Conservation (phyloP, 35 echinoderm and acorn worm genomes). For the Patiria miniata region DNA sequence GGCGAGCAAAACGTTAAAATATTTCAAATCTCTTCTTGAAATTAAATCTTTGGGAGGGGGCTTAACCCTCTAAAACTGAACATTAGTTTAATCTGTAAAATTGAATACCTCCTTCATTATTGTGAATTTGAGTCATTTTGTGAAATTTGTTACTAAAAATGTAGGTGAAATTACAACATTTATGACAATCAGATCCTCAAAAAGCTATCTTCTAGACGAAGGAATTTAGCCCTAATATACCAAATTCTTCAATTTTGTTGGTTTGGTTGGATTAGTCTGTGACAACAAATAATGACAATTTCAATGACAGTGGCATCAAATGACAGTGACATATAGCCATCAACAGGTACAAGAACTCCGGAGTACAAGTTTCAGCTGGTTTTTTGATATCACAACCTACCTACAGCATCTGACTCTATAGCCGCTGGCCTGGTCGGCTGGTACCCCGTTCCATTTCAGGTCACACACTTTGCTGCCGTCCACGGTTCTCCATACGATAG, state of each 20-base stretch:
- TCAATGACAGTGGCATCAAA: background rate
- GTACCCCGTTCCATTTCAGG: constrained; percentile 79
- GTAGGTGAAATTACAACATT: too few relatives aligned
- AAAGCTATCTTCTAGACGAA: too few relatives aligned
- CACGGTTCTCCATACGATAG: constrained; percentile 78
- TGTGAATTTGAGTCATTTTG: too few relatives aligned
- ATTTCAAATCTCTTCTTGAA: constrained; percentile 15
- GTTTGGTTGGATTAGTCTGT: too few relatives aligned
- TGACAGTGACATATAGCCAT: background rate
- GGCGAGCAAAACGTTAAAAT: background rate
- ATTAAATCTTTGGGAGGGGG: background rate
- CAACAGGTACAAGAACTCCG: too few relatives aligned
- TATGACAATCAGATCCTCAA: too few relatives aligned
- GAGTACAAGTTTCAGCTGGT: background rate
- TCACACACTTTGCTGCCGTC: constrained; percentile 71
- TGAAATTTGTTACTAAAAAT: too few relatives aligned
- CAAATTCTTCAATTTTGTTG: too few relatives aligned
- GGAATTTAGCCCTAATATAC: too few relatives aligned
- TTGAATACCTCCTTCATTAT: background rate
- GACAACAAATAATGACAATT: too few relatives aligned
- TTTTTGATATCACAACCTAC: constrained; percentile 14
- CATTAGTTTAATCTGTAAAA: background rate
- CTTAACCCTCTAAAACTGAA: background rate
- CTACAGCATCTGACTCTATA: constrained; percentile 91
- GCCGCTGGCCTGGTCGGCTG: constrained; percentile 28